Evolutionary conservation across 1,140 invertebrate species (phyloP).

Genomic region (Drosophila elegans): DNA sequence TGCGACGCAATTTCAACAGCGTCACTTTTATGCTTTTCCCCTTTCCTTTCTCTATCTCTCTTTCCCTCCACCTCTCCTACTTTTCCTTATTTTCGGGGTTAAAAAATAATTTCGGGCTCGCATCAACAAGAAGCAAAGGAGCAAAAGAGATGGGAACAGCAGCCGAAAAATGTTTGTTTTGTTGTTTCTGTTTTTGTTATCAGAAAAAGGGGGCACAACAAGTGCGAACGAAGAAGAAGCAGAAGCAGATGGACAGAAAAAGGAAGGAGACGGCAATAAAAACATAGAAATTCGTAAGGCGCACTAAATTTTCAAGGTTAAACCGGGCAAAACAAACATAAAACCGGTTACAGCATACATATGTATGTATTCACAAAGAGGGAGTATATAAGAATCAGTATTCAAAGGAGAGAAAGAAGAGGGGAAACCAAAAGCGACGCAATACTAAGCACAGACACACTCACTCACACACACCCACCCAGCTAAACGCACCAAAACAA

Average conservation of each 20-base stretch:
- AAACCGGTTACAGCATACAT: slow-evolving; percentile 77
- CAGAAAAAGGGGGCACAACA: slow-evolving; percentile 60
- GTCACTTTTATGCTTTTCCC: slow-evolving; percentile 60
- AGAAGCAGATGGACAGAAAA: slow-evolving; percentile 29
- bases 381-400: slow-evolving; percentile 15
- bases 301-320: slow-evolving; percentile 77
- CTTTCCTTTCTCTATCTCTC: neutral
- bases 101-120: slow-evolving; percentile 23
- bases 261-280: slow-evolving; percentile 60
- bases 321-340: slow-evolving; percentile 83
- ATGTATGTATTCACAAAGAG: slow-evolving; percentile 14
- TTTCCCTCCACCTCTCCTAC: neutral
- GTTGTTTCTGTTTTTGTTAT: slow-evolving; percentile 24
- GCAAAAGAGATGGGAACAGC: neutral
- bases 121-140: slow-evolving; percentile 17
- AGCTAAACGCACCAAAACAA: slow-evolving; percentile 1
- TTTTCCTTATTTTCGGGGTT: slow-evolving; percentile 26
- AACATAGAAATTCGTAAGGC: slow-evolving; percentile 77
- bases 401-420: neutral
- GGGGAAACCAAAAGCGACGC: slow-evolving; percentile 37
- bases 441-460: slow-evolving; percentile 22
- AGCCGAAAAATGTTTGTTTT: slow-evolving; percentile 35
- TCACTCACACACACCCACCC: neutral
- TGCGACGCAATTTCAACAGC: slow-evolving; percentile 74
- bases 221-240: slow-evolving; percentile 58